phyloP scores from a whole-genome alignment of 1,140 invertebrate species.

The Diprion similis region DNA sequence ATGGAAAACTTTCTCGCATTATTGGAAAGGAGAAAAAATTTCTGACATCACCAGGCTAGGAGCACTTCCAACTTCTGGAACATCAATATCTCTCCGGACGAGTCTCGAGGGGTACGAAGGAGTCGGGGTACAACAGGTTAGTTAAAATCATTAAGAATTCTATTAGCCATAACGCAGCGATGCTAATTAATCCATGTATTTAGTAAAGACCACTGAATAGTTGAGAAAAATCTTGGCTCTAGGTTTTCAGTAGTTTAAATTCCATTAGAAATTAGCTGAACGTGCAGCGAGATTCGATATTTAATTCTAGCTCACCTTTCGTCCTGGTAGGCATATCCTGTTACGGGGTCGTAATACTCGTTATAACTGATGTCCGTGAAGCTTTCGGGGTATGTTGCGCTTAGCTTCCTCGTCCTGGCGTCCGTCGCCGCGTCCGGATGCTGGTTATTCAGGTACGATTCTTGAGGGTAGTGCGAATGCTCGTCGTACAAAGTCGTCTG shows the following conservation, averaged over 20 bases:
- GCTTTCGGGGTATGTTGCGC: constrained; percentile 52
- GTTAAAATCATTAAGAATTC: not conserved
- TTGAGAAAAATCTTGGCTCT: not conserved
- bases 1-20: too few relatives aligned
- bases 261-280: not conserved
- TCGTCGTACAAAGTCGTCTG: constrained; percentile 83
- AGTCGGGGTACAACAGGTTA: not conserved
- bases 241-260: not conserved
- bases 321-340: constrained; percentile 60
- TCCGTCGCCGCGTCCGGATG: constrained; percentile 32
- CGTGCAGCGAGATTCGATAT: not conserved
- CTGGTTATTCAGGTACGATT: constrained; percentile 42
- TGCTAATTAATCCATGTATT: not conserved
- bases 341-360: constrained; percentile 57
- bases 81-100: not conserved
- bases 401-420: constrained; percentile 48
- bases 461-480: constrained; percentile 50
- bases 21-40: too few relatives aligned
- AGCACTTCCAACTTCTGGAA: not conserved
- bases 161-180: not conserved
- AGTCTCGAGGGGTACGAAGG: not conserved
- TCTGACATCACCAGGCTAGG: too few relatives aligned
- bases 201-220: not conserved
- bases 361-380: constrained; percentile 54
- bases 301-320: constrained; percentile 50